phyloP scores from a whole-genome alignment of 2,113 vertebrate genomes.

The Tonatia bakeri region DNA sequence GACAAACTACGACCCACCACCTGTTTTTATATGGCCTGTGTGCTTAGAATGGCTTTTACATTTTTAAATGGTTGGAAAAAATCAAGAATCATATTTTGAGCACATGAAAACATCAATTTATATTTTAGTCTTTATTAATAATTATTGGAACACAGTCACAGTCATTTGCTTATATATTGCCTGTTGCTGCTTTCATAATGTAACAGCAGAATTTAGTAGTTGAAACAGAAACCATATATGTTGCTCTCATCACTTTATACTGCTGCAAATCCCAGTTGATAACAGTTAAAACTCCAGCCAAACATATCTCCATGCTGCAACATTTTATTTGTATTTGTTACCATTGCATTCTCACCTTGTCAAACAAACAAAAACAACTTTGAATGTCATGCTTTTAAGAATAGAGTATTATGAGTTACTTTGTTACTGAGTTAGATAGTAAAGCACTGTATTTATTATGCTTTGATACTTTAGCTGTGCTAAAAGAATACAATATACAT shows the following conservation, averaged over 20 bases:
- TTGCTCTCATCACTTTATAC: background rate
- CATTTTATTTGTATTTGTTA: conserved; percentile 23
- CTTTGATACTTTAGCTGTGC: background rate
- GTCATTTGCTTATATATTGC: background rate
- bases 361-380: background rate
- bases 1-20: background rate
- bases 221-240: background rate
- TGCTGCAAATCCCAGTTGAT: background rate
- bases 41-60: background rate
- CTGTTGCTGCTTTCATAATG: background rate
- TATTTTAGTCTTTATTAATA: background rate
- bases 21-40: background rate
- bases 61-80: conserved; percentile 21
- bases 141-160: background rate
- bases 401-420: background rate
- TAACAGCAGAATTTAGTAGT: background rate
- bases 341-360: background rate
- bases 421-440: background rate
- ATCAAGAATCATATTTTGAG: background rate
- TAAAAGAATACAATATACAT: background rate
- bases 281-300: background rate
- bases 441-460: background rate
- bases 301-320: background rate
- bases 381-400: background rate
- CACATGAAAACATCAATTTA: background rate